Evolutionary conservation across 2,113 vertebrate species (phyloP), one percentile per base, ranked within the genome.

Genomic region (Agelaius tricolor): DNA sequence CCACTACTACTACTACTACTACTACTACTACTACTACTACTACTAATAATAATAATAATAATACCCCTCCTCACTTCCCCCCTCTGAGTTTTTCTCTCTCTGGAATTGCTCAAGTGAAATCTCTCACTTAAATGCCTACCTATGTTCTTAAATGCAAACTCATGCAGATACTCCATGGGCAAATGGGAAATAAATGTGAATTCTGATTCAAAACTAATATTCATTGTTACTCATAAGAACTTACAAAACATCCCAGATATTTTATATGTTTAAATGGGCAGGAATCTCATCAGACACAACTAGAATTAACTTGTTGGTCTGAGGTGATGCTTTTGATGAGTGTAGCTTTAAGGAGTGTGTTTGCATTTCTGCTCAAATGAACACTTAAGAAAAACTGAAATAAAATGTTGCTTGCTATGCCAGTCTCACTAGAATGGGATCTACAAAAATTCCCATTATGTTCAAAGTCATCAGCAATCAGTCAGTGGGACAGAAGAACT

Each of bases 391-490:
- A 95, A 92, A 84, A 33, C 10, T 37, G 15, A 8, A 74, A 67
- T 23, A 65, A 94, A 24, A 27, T 2, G 4, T 41, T 83, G 12
- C 33, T 80, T 93, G 43, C 43, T 35, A 9, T 63, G 46, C 43
- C 47, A 80, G 63, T 83, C 57, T 63, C 63, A 47, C 55, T 47
- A 73, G 63, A 93, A 77, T 17, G 20, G 63, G 61, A 91, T 33
- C 24, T 76, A 59, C 6, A 26, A 90, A 96, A 86, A 88, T 87
- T 94, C 88, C 90, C 57, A 86, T 81, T 92, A 77, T 71, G 67
- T 59, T 90, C 69, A 67, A 41, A 93, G 59, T 82, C 62, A 91
- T 83, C 79, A 86, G 68, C 75, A 85, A 77, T 80, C 72, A 62
- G 55, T 92, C 92, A 91, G 21, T 1, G 4, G 75, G 63, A 71